Base-by-base conservation (phyloP, 2,797 vertebrate species). In the Phoebastria nigripes region DNA sequence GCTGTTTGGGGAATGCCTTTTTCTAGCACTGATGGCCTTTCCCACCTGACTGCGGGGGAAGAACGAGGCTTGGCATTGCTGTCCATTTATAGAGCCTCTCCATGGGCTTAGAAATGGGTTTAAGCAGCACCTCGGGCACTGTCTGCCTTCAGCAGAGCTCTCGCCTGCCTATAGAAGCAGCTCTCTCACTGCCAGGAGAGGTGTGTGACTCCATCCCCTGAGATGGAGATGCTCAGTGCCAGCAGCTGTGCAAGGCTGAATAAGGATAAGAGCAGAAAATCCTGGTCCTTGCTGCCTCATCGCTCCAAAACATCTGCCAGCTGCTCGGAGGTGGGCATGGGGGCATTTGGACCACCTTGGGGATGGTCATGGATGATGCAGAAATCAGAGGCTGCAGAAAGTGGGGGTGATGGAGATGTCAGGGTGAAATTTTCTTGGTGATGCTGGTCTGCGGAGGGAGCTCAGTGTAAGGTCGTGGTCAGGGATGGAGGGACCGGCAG, bases 401-500 rank as follows among this genome's bases (percentile, higher is more conserved):
- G 29, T 8, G 42, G 15, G 24, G 31, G 33, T 25, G 37, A 19
- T 11, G 18, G 76, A 69, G 15, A 7, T 28, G 31, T 18, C n/a
- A 25, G 37, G 29, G 46, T 14, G 29, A 39, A 19, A 26, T 41
- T n/a, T 51, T 55, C 63, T 35, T 52, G 28, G 29, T 46, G 42
- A 13, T 9, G 25, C 4, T 52, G 25, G 24, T 28, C 15, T 65
- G 31, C 2, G 7, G 28, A 39, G 44, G 31, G 17, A 74, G 6
- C 14, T 47, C 39, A 51, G 16, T 0, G 0, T 61, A 15, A 52
- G 15, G 20, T 58, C 1, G 0, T 35, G 46, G n/a, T 52, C 25
- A n/a, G 44, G 24, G 26, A 9, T 8, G 24, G 58, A 71, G 69
- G 46, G 52, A 61, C 21, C 0, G 1, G 15, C 39, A 84, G 31